Conservation (phyloP, 2,888 invertebrate genomes). For the Zhuqinia jingwanae region DNA sequence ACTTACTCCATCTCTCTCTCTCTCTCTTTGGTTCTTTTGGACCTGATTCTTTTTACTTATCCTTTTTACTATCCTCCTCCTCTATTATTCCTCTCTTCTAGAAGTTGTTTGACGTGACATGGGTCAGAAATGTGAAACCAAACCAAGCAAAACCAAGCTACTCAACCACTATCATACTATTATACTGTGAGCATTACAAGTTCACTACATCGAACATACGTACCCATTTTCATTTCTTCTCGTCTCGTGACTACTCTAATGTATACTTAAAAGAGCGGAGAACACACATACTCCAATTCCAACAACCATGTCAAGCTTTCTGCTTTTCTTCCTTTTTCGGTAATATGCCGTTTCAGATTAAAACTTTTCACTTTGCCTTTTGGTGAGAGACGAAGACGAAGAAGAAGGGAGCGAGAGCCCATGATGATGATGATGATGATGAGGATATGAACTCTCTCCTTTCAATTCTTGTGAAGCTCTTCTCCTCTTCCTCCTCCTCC, state of each 20-base stretch:
- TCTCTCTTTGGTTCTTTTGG: not conserved
- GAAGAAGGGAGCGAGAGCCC: too few species aligned
- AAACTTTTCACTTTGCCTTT: constrained; percentile 5
- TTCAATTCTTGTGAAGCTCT: not conserved
- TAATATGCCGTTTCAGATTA: constrained; percentile 25
- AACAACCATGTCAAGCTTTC: not conserved
- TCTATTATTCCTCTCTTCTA: constrained; percentile 24
- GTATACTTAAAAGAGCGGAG: not conserved
- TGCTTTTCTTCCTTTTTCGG: not conserved
- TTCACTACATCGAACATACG: not conserved
- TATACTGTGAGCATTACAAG: not conserved
- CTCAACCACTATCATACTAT: constrained; percentile 15
- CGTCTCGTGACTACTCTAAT: not conserved
- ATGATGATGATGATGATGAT: not conserved
- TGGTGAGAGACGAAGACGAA: too few species aligned
- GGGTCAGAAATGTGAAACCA: constrained; percentile 45
- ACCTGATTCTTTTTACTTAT: not conserved
- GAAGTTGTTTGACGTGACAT: constrained; percentile 49
- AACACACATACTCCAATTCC: constrained; percentile 7
- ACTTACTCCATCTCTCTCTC: not conserved
- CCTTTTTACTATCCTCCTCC: not conserved
- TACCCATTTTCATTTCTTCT: not conserved
- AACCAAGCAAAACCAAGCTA: constrained; percentile 30
- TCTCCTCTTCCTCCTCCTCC: not conserved
- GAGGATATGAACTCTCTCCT: constrained; percentile 11